Percentiles rank a stretch among this genome's conserved stretches.
Conservation (phyloP, 2,797 vertebrate species). For the Nyctibius grandis region DNA sequence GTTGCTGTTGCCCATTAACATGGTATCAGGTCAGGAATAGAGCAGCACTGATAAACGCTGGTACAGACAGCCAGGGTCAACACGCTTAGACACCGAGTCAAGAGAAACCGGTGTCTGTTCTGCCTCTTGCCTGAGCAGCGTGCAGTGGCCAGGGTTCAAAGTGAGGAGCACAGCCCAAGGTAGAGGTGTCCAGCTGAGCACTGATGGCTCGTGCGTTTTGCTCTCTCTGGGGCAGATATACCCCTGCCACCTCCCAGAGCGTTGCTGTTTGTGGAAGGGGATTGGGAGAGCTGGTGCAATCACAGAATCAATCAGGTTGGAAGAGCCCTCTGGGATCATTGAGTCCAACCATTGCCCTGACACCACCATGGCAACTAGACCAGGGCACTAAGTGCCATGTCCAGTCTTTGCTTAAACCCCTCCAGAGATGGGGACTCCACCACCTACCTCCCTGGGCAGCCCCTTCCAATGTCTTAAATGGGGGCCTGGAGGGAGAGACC, state of each 20-base stretch:
- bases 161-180: background rate
- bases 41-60: background rate
- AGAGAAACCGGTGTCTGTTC: background rate
- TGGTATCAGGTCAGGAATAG: background rate
- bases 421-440: too few relatives aligned
- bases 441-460: too few relatives aligned
- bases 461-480: too few relatives aligned
- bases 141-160: fast-evolving
- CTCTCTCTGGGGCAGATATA: background rate
- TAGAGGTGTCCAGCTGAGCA: background rate
- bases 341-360: too few relatives aligned
- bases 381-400: too few relatives aligned
- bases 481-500: background rate
- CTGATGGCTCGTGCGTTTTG: background rate
- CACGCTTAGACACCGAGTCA: fast-evolving
- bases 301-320: too few relatives aligned
- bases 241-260: background rate
- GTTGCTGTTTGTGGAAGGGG: background rate
- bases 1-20: background rate
- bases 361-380: too few relatives aligned
- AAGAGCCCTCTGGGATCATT: too few relatives aligned
- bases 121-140: background rate
- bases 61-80: background rate
- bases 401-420: too few relatives aligned
- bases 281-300: background rate